Conservation (phyloP, 2,797 vertebrate species). For the Cheracebus regulus region DNA sequence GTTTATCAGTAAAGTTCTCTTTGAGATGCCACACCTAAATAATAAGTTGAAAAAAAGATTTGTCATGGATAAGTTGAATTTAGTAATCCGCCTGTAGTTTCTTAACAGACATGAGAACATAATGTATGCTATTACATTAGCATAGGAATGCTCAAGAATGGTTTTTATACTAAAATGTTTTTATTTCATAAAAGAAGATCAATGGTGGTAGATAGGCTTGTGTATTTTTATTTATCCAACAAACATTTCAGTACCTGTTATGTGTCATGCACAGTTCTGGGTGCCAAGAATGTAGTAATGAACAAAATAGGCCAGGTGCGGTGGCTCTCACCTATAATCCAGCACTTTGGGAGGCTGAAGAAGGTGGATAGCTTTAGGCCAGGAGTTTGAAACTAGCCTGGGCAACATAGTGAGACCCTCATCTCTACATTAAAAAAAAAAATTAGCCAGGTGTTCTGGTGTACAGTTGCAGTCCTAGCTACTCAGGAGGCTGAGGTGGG, state of each 20-base stretch:
- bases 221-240: background rate
- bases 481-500: too few relatives aligned
- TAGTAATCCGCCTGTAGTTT: background rate
- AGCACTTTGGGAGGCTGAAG: too few relatives aligned
- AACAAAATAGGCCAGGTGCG: background rate
- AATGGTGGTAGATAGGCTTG: background rate
- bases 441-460: too few relatives aligned
- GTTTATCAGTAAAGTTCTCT: background rate
- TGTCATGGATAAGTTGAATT: background rate
- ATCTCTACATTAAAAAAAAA: too few relatives aligned
- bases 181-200: background rate
- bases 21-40: background rate
- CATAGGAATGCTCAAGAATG: background rate
- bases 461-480: too few relatives aligned
- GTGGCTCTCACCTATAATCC: too few relatives aligned
- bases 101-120: background rate
- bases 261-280: background rate
- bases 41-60: background rate
- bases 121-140: background rate
- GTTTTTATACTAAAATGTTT: background rate
- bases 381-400: too few relatives aligned
- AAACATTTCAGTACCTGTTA: background rate
- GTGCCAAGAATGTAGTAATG: background rate
- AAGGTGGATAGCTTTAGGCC: too few relatives aligned
- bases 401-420: too few relatives aligned